Conservation (phyloP, 2,797 vertebrate species). For the Rallus crepitans region DNA sequence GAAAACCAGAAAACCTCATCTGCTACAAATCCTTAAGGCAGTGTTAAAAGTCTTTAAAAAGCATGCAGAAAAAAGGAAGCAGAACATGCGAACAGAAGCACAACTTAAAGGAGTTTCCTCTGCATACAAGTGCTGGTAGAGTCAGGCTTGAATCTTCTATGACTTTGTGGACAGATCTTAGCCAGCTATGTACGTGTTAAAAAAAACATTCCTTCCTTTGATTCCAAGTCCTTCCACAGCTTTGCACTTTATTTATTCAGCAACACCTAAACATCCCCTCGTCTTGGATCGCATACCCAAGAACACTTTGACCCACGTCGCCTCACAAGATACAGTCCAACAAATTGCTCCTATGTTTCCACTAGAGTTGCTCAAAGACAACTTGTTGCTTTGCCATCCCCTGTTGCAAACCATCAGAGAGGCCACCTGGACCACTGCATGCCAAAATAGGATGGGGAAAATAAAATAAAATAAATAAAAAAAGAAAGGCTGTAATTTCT, state of each 20-base stretch:
- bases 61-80: background rate
- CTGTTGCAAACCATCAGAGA: slow-evolving; percentile 50
- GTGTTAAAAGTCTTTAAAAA: background rate
- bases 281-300: background rate
- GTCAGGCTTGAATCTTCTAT: background rate
- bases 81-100: background rate
- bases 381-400: slow-evolving; percentile 48
- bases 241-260: slow-evolving; percentile 32
- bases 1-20: background rate
- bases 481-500: slow-evolving; percentile 21
- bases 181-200: background rate
- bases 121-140: background rate
- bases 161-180: background rate
- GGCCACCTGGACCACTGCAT: slow-evolving; percentile 12
- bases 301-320: background rate
- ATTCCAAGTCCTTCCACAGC: slow-evolving; percentile 4
- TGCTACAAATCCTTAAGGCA: background rate
- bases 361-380: slow-evolving; percentile 31
- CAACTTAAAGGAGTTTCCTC: background rate
- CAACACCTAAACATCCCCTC: slow-evolving; percentile 43
- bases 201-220: background rate
- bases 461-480: background rate
- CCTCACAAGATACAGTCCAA: slow-evolving; percentile 16
- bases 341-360: slow-evolving; percentile 46
- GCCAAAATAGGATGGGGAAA: background rate